A percentile compares a stretch with the other conserved stretches of the same genome.
phyloP scores from a whole-genome alignment of 2,888 invertebrate genomes.

The Melikaiella ostensackeni region DNA sequence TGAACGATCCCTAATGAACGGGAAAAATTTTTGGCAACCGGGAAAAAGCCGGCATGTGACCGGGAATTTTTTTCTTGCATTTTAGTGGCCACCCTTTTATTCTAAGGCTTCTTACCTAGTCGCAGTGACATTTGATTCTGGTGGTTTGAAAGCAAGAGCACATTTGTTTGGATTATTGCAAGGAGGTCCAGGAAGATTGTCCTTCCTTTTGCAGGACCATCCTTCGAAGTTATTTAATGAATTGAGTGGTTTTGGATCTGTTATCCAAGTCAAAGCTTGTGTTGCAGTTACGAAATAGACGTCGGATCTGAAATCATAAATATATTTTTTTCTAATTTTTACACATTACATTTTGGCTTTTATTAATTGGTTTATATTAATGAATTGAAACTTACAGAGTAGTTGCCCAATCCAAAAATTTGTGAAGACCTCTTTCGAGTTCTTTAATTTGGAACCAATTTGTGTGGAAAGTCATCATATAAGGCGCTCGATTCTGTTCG shows the following conservation, averaged over 20 bases:
- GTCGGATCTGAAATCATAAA: slow-evolving; percentile 82
- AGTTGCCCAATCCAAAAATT: slow-evolving; percentile 90
- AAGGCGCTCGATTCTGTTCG: slow-evolving; percentile 92
- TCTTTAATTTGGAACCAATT: slow-evolving; percentile 97
- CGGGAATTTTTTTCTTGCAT: no score
- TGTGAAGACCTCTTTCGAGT: slow-evolving; percentile 88
- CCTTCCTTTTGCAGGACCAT: slow-evolving; percentile 88
- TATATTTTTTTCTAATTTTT: slow-evolving; percentile 6
- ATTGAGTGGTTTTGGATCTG: slow-evolving; percentile 87
- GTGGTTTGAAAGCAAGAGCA: slow-evolving; percentile 87
- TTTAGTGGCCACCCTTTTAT: not conserved
- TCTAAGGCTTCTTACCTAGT: slow-evolving; percentile 78
- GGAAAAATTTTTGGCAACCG: no score
- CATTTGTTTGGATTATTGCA: slow-evolving; percentile 92
- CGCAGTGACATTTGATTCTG: slow-evolving; percentile 87
- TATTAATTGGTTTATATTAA: slow-evolving; percentile 2
- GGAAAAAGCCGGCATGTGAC: no score
- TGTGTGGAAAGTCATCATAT: slow-evolving; percentile 97
- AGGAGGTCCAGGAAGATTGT: slow-evolving; percentile 85
- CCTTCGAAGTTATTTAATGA: slow-evolving; percentile 86
- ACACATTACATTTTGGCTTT: not conserved
- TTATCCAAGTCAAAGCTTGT: slow-evolving; percentile 94
- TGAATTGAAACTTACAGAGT: slow-evolving; percentile 80
- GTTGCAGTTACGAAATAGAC: slow-evolving; percentile 93
- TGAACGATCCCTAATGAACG: no score